Evolutionary conservation across 2,888 invertebrate genomes (phyloP).

Genomic region (Cheilosia scutellata): DNA sequence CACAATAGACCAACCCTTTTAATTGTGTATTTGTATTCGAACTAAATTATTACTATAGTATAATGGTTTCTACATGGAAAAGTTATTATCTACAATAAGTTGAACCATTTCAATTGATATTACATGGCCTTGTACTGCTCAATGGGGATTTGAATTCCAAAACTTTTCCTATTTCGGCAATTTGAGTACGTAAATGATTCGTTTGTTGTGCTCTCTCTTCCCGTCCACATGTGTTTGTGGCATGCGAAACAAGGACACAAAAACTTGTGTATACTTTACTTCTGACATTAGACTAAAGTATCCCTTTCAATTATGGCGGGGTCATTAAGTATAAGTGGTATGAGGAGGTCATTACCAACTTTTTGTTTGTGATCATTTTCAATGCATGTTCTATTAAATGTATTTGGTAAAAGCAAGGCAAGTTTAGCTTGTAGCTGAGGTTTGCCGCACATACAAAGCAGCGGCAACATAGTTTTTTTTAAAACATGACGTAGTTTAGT

Average conservation of each 20-base stretch:
- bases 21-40: slow-evolving; percentile 16
- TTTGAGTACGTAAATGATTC: slow-evolving; percentile 44
- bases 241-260: background rate
- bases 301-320: slow-evolving; percentile 46
- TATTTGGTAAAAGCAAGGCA: background rate
- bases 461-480: too few species aligned
- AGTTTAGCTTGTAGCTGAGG: background rate
- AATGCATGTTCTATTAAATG: slow-evolving; percentile 30
- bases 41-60: slow-evolving; percentile 10
- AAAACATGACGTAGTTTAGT: too few species aligned
- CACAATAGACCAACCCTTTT: slow-evolving; percentile 36
- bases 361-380: slow-evolving; percentile 3
- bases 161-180: slow-evolving; percentile 58
- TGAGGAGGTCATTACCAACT: background rate
- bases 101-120: slow-evolving; percentile 60
- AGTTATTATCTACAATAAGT: slow-evolving; percentile 45
- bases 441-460: background rate
- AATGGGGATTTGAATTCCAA: slow-evolving; percentile 50
- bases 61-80: slow-evolving; percentile 13
- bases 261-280: slow-evolving; percentile 34
- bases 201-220: background rate
- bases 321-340: slow-evolving; percentile 38
- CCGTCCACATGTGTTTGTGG: background rate
- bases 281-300: slow-evolving; percentile 33
- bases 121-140: slow-evolving; percentile 47